Conservation (phyloP, 2,797 vertebrate genomes). For the Alcedo atthis region DNA sequence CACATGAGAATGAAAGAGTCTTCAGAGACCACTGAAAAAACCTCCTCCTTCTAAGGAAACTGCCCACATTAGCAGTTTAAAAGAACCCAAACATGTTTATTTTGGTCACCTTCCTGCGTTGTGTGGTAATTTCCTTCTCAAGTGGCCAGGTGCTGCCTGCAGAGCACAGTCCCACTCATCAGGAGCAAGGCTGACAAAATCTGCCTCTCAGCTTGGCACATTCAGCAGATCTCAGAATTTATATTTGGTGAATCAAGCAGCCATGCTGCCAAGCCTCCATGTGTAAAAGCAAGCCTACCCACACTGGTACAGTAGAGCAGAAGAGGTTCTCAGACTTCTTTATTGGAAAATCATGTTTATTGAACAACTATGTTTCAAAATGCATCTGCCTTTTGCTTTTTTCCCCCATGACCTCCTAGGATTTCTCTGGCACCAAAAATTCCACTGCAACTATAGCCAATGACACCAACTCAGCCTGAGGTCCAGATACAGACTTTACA, state of each 20-base stretch:
- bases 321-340: not conserved
- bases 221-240: not conserved
- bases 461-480: not conserved
- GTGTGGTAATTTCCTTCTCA: conserved; percentile 16
- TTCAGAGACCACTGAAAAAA: not conserved
- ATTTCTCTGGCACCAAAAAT: not conserved
- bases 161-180: not conserved
- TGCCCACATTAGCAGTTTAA: not conserved
- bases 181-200: not conserved
- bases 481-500: not conserved
- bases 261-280: not conserved
- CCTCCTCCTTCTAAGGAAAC: not conserved
- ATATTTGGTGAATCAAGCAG: conserved; percentile 4
- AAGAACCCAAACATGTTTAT: not conserved
- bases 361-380: not conserved
- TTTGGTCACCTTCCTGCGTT: not conserved
- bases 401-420: not conserved
- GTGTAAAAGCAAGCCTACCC: not conserved
- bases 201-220: not conserved
- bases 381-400: not conserved
- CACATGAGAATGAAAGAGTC: not conserved
- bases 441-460: not conserved
- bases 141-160: not conserved
- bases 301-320: not conserved
- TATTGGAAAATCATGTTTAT: not conserved